Evolutionary conservation across 1,140 invertebrate species (phyloP).

Genomic region (Thaumetopoea pityocampa): DNA sequence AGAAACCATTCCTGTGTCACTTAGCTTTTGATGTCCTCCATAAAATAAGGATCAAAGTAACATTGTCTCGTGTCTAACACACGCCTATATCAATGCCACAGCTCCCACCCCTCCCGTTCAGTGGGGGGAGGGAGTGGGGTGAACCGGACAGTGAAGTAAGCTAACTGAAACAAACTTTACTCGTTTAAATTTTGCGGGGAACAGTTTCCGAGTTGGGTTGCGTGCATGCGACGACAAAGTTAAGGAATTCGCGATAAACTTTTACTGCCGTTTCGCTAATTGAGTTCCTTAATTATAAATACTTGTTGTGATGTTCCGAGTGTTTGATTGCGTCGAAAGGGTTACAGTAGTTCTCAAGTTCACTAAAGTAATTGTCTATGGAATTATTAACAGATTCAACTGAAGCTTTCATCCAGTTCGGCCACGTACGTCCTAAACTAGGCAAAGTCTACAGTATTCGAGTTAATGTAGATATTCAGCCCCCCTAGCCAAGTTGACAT

Average conservation of each 20-base stretch:
- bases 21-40: constrained; percentile 22
- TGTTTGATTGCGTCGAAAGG: constrained; percentile 13
- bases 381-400: no score
- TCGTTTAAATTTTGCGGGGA: constrained; percentile 69
- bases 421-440: no score
- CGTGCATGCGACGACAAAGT: constrained; percentile 47
- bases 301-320: constrained; percentile 7
- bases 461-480: not conserved
- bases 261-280: constrained; percentile 43
- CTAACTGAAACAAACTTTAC: constrained; percentile 64
- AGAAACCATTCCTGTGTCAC: not conserved
- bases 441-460: no score
- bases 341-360: no score
- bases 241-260: constrained; percentile 44
- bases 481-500: no score
- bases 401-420: no score
- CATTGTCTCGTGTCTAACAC: constrained; percentile 38
- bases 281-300: constrained; percentile 41
- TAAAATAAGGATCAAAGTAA: constrained; percentile 36
- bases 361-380: no score
- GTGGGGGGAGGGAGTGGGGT: constrained; percentile 12
- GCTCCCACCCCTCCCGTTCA: constrained; percentile 14
- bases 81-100: constrained; percentile 49
- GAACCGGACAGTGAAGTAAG: constrained; percentile 48
- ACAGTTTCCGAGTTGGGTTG: constrained; percentile 41